Conservation (phyloP, 2,888 invertebrate species). For the Thalpophila matura region DNA sequence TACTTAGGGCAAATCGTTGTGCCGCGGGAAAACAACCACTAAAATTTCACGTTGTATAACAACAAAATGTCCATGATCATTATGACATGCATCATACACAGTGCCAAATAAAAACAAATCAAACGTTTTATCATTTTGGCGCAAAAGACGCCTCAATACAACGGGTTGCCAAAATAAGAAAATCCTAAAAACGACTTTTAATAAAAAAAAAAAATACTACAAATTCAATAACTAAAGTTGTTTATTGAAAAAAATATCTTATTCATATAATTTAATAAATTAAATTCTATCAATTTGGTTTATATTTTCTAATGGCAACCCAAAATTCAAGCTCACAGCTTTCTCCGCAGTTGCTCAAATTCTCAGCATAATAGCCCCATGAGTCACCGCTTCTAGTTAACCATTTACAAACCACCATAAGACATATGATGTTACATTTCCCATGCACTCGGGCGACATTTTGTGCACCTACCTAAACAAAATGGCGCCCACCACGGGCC, state of each 20-base stretch:
- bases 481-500: conserved; percentile 71
- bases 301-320: conserved; percentile 75
- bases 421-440: conserved; percentile 80
- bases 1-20: too few relatives aligned
- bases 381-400: conserved; percentile 85
- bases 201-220: conserved; percentile 26
- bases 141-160: conserved; percentile 72
- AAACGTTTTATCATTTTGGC: conserved; percentile 70
- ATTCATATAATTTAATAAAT: conserved; percentile 19
- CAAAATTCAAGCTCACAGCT: conserved; percentile 87
- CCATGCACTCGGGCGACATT: conserved; percentile 69
- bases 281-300: conserved; percentile 21
- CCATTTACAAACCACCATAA: conserved; percentile 80
- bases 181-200: conserved; percentile 31
- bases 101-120: conserved; percentile 73
- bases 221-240: conserved; percentile 20
- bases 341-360: conserved; percentile 88
- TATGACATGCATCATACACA: conserved; percentile 59
- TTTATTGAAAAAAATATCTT: conserved; percentile 35
- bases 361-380: conserved; percentile 78
- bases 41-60: too few relatives aligned
- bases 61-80: conserved; percentile 17
- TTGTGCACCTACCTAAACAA: conserved; percentile 68
- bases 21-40: too few relatives aligned
- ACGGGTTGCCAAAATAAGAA: conserved; percentile 77